Evolutionary conservation across 2,888 invertebrate species (phyloP), one percentile per base, ranked within the genome.

Genomic region (Agriopis marginaria): DNA sequence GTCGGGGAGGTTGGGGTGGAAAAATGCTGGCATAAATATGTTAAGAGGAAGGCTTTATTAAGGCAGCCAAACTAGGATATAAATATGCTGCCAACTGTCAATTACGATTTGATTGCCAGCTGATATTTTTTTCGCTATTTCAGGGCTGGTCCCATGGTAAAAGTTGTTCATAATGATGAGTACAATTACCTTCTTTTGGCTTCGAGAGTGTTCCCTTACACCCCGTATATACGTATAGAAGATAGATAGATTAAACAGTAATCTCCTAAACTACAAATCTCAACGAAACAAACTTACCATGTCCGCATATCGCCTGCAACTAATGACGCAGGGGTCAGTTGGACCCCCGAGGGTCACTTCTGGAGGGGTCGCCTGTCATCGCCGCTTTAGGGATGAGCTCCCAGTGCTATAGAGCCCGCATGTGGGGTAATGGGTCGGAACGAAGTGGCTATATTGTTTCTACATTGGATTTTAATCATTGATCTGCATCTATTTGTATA

Each of bases 271-370:
- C 77, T 79, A 79, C 61, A 64, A 59, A 60, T 71, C 69, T 71
- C 56, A 55, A 49, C 81, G 85, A 83, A 84, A 85, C 87, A 84
- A 85, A 86, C 86, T 83, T 82, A 81, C 84, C 76, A 78, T 80
- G 84, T 84, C 84, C 85, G 75, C 75, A 79, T 75, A 82, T 76
- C 81, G 86, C 84, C 80, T 87, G 85, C 82, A 83, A 82, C 84
- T 86, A 86, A 86, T 86, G 85, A 84, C 82, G 73, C 72, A 78
- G 82, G 78, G 80, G 77, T 70, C 71, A 71, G 14, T 45, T 72
- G 5, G 74, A 75, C 75, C 75, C 79, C 77, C 75, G 68, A 8
- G 61, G 49, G 39, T 39, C 50, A 14, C 40, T 49, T n/a, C n/a
- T 5, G 9, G 39, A 17, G 58, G 61, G 61, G 42, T 42, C 32